These are phyloP conservation scores for Pimpla rufipes DNA, from an alignment of 2,888 invertebrate species.

Conservation along the genomic window DNA sequence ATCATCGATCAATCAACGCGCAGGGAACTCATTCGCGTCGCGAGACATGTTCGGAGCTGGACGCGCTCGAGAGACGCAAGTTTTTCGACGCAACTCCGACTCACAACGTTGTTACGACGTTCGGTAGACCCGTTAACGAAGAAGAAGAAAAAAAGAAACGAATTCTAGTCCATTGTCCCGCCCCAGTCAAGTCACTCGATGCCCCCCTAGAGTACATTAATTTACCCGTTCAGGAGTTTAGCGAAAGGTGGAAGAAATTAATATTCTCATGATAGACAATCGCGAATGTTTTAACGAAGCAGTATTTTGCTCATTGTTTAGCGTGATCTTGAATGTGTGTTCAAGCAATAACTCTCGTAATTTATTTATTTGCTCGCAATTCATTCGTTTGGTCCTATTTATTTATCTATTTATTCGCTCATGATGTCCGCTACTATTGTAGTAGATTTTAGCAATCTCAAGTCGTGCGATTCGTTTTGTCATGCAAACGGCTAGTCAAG, in stretches of 20 bases:
- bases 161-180: slow-evolving; percentile 55
- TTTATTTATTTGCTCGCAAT: slow-evolving; percentile 25
- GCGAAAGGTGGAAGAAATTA: slow-evolving; percentile 7
- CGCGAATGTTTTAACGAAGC: slow-evolving; percentile 33
- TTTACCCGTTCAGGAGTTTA: slow-evolving; percentile 25
- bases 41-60: slow-evolving; percentile 1
- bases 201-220: not conserved
- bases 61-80: not conserved
- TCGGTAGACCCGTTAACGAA: slow-evolving; percentile 42
- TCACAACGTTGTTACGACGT: slow-evolving; percentile 14
- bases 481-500: slow-evolving; percentile 46
- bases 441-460: slow-evolving; percentile 39
- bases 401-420: slow-evolving; percentile 27
- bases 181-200: slow-evolving; percentile 2
- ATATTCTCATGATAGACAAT: slow-evolving; percentile 42
- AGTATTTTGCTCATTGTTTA: slow-evolving; percentile 42
- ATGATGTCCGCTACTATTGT: slow-evolving; percentile 30
- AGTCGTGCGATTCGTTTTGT: slow-evolving; percentile 39
- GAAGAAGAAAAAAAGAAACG: slow-evolving; percentile 34
- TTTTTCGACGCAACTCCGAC: slow-evolving; percentile 1
- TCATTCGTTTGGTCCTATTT: not conserved
- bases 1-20: not conserved
- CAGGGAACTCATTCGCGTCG: not conserved
- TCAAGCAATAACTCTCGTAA: slow-evolving; percentile 53
- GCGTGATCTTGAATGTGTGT: slow-evolving; percentile 38